Evolutionary conservation across 2,888 invertebrate species (phyloP).

Genomic region (Acrocyrtus sp.): DNA sequence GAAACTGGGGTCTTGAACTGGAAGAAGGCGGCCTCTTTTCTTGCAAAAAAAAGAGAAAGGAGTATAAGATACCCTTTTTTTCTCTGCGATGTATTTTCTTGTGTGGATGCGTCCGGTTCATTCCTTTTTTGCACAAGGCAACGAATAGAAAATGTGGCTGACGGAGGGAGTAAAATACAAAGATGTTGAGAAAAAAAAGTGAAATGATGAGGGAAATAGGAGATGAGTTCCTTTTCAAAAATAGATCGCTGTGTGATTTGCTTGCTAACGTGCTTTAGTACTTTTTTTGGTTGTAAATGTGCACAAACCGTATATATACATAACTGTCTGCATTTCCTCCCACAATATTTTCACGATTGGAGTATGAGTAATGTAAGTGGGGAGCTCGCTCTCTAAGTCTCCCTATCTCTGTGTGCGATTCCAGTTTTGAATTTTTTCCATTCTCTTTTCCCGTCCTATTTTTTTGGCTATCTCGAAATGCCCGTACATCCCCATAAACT

Average conservation of each 20-base stretch:
- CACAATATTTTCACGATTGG: background rate
- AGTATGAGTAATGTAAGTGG: background rate
- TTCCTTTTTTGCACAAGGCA: background rate
- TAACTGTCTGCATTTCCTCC: background rate
- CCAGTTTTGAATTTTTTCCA: too few relatives aligned
- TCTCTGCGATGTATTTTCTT: background rate
- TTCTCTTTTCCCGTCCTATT: too few relatives aligned
- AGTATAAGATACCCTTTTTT: too few relatives aligned
- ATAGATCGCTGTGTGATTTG: slow-evolving; percentile 30
- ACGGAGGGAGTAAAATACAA: slow-evolving; percentile 18
- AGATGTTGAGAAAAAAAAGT: slow-evolving; percentile 24
- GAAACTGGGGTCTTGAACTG: background rate
- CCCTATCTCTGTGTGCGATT: too few relatives aligned
- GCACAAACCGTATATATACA: slow-evolving; percentile 1
- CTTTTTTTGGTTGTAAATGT: background rate
- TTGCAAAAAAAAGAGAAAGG: too few relatives aligned
- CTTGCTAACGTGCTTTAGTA: slow-evolving; percentile 32
- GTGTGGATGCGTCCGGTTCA: background rate
- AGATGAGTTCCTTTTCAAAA: slow-evolving; percentile 39
- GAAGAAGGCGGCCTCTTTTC: background rate
- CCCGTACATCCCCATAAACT: too few relatives aligned
- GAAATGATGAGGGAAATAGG: slow-evolving; percentile 34
- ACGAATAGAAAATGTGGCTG: background rate
- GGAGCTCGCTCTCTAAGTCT: too few relatives aligned
- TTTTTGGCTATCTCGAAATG: too few relatives aligned